Evolutionary conservation across 2,797 vertebrate genomes (phyloP).

Genomic region (Karalla daura): DNA sequence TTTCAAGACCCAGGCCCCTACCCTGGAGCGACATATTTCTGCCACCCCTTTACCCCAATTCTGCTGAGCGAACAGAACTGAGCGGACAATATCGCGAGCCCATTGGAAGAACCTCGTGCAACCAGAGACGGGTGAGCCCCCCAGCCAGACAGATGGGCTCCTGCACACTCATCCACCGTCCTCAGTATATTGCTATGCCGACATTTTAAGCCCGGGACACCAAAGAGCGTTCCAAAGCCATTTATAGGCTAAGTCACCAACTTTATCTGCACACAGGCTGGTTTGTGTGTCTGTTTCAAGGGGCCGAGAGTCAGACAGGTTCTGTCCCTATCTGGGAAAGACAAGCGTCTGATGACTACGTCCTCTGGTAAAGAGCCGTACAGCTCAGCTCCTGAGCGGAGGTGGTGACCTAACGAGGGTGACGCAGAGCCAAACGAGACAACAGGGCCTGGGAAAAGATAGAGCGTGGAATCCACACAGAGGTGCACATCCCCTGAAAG

Average conservation of each 20-base stretch:
- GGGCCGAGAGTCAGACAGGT: conserved; percentile 4
- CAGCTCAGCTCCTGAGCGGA: conserved; percentile 39
- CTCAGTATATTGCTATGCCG: neutral
- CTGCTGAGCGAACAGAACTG: conserved; percentile 26
- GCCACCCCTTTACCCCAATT: conserved; percentile 44
- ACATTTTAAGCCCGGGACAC: neutral
- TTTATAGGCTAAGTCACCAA: neutral
- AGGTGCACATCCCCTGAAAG: neutral
- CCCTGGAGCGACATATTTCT: conserved; percentile 58
- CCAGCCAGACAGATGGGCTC: neutral
- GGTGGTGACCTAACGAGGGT: conserved; percentile 61
- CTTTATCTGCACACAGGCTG: neutral
- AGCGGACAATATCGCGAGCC: conserved; percentile 17
- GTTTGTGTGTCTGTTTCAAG: conserved; percentile 16
- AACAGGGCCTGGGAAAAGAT: conserved; percentile 38
- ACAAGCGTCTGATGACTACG: conserved; percentile 37
- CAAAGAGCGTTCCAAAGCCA: neutral
- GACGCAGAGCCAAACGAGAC: conserved; percentile 57
- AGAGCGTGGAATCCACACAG: neutral
- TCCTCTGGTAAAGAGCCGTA: conserved; percentile 45
- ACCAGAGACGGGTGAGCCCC: neutral
- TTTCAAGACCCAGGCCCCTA: conserved; percentile 67
- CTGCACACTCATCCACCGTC: neutral
- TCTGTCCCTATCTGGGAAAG: conserved; percentile 19
- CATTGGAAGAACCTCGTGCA: conserved; percentile 4